Percentiles rank a stretch among this genome's conserved stretches.
phyloP scores from a whole-genome alignment of 2,113 vertebrate genomes.

The Tetrao urogallus region DNA sequence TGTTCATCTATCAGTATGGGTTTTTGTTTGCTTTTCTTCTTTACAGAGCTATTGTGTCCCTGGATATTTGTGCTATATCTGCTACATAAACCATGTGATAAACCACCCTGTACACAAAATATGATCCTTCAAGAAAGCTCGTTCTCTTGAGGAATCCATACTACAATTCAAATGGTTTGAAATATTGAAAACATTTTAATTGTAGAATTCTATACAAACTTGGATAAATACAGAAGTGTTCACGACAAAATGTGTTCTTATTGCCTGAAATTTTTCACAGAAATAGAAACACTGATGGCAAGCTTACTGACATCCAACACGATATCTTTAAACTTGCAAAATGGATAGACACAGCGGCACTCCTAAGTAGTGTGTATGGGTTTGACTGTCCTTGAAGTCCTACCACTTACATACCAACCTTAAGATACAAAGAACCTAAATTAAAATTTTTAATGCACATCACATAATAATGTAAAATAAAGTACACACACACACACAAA shows the following conservation, averaged over 20 bases:
- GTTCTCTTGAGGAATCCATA: neutral
- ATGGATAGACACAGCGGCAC: constrained; percentile 56
- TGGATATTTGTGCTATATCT: neutral
- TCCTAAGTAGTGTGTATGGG: constrained; percentile 41
- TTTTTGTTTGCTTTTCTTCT: neutral
- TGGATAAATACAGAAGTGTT: constrained; percentile 81
- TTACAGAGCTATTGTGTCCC: neutral
- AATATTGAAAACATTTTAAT: constrained; percentile 84
- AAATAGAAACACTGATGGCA: constrained; percentile 69
- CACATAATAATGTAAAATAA: constrained; percentile 68
- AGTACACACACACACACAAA: constrained; percentile 43
- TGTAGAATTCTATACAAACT: constrained; percentile 80
- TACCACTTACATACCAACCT: constrained; percentile 50
- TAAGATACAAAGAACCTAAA: constrained; percentile 68
- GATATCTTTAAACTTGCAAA: constrained; percentile 69
- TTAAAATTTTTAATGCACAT: constrained; percentile 60
- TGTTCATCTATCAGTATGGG: neutral
- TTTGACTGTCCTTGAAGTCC: constrained; percentile 38
- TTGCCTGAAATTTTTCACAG: constrained; percentile 77
- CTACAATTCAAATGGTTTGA: constrained; percentile 42
- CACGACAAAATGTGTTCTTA: constrained; percentile 78
- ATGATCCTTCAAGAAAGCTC: neutral
- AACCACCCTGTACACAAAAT: neutral
- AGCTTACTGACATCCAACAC: constrained; percentile 69
- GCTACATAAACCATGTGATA: neutral